phyloP scores from a whole-genome alignment of 2,888 invertebrate species.

The Acanthoscelides obtectus region DNA sequence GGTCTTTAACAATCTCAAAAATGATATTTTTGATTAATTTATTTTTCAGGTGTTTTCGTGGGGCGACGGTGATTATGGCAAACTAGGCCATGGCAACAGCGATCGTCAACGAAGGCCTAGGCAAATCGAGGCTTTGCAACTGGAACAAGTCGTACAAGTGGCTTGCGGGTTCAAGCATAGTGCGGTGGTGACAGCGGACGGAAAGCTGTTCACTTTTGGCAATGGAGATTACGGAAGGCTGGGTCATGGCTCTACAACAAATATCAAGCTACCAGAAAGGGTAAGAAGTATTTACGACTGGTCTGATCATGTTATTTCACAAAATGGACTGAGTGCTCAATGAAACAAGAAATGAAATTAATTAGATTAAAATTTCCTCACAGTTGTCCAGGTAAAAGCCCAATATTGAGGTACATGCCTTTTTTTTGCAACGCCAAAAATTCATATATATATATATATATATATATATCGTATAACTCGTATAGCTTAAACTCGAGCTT shows the following conservation, averaged over 20 bases:
- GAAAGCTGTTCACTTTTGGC: conserved; percentile 61
- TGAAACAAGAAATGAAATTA: no score
- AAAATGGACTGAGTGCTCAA: no score
- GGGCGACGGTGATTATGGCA: conserved; percentile 63
- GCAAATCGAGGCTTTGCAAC: conserved; percentile 59
- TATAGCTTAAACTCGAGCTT: no score
- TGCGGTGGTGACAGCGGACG: conserved; percentile 59
- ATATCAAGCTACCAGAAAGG: conserved; percentile 58
- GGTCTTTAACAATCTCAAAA: no score
- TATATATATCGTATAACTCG: no score
- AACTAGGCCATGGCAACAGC: conserved; percentile 62
- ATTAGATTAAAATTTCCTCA: no score
- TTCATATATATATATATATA: no score
- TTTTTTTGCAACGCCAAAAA: no score
- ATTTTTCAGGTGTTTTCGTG: conserved; percentile 51
- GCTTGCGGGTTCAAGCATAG: conserved; percentile 63
- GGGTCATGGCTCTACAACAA: conserved; percentile 55
- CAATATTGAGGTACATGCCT: no score
- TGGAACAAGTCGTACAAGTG: conserved; percentile 57
- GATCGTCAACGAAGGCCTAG: conserved; percentile 58
- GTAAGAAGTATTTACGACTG: no score
- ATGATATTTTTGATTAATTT: background rate
- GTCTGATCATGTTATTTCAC: no score
- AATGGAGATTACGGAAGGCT: conserved; percentile 62
- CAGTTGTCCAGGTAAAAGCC: no score